Conservation (phyloP, 2,113 vertebrate genomes). For the Dipodomys stephensi region DNA sequence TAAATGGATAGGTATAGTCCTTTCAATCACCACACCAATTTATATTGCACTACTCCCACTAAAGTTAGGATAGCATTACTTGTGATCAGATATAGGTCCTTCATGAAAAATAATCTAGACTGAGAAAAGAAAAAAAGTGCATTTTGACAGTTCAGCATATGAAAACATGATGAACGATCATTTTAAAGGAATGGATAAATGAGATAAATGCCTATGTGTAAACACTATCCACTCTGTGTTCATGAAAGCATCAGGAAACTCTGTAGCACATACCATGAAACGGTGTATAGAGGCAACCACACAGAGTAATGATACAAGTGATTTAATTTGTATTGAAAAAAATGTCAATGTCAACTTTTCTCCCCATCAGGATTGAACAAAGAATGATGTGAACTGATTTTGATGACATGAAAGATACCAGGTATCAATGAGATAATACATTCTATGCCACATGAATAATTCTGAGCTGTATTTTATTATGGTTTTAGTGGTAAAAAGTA, state of each 20-base stretch:
- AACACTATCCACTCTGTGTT: background rate
- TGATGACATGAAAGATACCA: background rate
- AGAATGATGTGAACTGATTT: background rate
- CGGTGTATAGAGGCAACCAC: background rate
- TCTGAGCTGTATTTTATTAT: background rate
- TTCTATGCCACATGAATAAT: background rate
- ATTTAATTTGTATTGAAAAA: background rate
- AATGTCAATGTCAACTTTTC: constrained; percentile 7
- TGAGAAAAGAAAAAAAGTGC: background rate
- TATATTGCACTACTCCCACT: background rate
- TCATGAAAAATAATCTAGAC: background rate
- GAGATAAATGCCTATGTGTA: background rate
- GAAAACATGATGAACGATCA: background rate
- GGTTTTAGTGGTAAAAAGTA: background rate
- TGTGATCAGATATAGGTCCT: background rate
- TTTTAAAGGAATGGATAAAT: constrained; percentile 19
- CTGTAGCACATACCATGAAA: background rate
- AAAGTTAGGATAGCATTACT: background rate
- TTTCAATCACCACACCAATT: constrained; percentile 1
- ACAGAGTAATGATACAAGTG: background rate
- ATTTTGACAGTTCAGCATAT: constrained; percentile 17
- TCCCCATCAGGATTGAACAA: background rate
- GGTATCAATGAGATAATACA: background rate
- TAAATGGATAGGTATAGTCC: background rate
- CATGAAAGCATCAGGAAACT: background rate